Percentiles rank a stretch among this genome's conserved stretches.
These are phyloP conservation scores for Drosophila formosana DNA, from an alignment of 2,888 invertebrate species.

Conservation along the genomic window DNA sequence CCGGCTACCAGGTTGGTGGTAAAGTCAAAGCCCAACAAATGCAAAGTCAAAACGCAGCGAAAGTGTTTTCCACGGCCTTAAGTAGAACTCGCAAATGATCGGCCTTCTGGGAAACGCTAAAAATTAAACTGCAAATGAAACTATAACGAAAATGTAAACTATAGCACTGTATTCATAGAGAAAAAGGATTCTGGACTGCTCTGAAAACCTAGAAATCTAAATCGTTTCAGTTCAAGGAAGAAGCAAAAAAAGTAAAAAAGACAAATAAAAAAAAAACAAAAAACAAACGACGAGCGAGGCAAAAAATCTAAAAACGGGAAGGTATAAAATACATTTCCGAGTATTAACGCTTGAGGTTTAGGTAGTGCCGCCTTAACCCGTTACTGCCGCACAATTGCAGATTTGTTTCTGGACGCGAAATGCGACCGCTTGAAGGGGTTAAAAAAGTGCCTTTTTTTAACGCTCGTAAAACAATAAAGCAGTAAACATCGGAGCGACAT, in stretches of 20 bases:
- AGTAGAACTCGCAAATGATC: slow-evolving; percentile 43
- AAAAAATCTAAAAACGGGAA: slow-evolving; percentile 20
- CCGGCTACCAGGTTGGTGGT: slow-evolving; percentile 33
- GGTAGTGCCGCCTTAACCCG: slow-evolving; percentile 63
- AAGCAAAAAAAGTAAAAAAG: slow-evolving; percentile 20
- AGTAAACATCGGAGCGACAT: slow-evolving; percentile 69
- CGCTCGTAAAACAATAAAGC: slow-evolving; percentile 77
- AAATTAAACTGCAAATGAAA: slow-evolving; percentile 25
- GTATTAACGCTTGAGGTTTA: slow-evolving; percentile 56
- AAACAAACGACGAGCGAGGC: slow-evolving; percentile 11
- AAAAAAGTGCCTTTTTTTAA: slow-evolving; percentile 61
- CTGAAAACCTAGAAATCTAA: slow-evolving; percentile 78
- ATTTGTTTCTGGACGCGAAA: slow-evolving; percentile 53
- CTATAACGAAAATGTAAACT: slow-evolving; percentile 14
- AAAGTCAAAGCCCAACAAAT: slow-evolving; percentile 73
- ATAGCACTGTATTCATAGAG: slow-evolving; percentile 24
- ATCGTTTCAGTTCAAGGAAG: slow-evolving; percentile 58
- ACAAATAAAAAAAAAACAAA: background rate
- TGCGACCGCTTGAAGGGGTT: slow-evolving; percentile 60
- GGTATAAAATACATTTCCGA: slow-evolving; percentile 67
- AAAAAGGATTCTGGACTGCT: slow-evolving; percentile 49
- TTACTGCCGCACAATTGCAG: slow-evolving; percentile 68
- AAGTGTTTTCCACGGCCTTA: slow-evolving; percentile 47
- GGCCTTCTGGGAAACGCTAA: slow-evolving; percentile 55
- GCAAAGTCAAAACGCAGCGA: slow-evolving; percentile 73